phyloP scores from a whole-genome alignment of 1,140 invertebrate genomes.

The Pseudomyrmex sp. region DNA sequence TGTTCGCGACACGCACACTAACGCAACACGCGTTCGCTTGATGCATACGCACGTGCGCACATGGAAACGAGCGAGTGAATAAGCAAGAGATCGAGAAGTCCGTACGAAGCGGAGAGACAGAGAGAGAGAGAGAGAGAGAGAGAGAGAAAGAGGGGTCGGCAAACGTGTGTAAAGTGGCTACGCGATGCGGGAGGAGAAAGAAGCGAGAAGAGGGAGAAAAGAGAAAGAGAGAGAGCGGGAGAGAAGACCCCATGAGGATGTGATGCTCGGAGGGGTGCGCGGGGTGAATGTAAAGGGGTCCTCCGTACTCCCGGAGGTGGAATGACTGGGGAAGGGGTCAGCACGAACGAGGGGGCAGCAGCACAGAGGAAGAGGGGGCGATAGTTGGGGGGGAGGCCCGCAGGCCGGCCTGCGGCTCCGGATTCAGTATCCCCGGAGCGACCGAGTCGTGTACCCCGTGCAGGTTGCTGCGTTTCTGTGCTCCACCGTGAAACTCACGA shows the following conservation, averaged over 20 bases:
- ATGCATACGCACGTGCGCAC: slow-evolving; percentile 32
- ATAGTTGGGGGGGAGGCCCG: slow-evolving; percentile 81
- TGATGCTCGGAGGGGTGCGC: slow-evolving; percentile 43
- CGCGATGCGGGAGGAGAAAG: slow-evolving; percentile 47
- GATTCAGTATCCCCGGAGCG: slow-evolving; percentile 84
- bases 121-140: slow-evolving; percentile 31
- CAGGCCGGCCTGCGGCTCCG: slow-evolving; percentile 84
- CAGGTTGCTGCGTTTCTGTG: slow-evolving; percentile 71
- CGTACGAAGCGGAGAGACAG: background rate
- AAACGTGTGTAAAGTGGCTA: slow-evolving; percentile 37
- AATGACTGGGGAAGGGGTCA: slow-evolving; percentile 64
- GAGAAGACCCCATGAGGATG: slow-evolving; percentile 38
- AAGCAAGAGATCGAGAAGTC: slow-evolving; percentile 13
- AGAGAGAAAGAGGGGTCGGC: slow-evolving; percentile 1
- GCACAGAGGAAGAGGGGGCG: slow-evolving; percentile 28
- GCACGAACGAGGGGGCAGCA: slow-evolving; percentile 10
- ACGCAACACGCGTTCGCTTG: background rate
- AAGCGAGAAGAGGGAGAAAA: slow-evolving; percentile 31
- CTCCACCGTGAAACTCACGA: slow-evolving; percentile 54
- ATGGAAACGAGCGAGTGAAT: slow-evolving; percentile 16
- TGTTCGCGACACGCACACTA: slow-evolving; percentile 37
- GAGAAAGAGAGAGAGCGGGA: slow-evolving; percentile 21
- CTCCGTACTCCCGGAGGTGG: slow-evolving; percentile 54
- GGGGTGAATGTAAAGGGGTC: slow-evolving; percentile 51
- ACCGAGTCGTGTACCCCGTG: slow-evolving; percentile 81